Percentiles rank a stretch among this genome's conserved stretches.
Evolutionary conservation across 2,113 vertebrate genomes (phyloP).

Genomic region (Eublepharis macularius): DNA sequence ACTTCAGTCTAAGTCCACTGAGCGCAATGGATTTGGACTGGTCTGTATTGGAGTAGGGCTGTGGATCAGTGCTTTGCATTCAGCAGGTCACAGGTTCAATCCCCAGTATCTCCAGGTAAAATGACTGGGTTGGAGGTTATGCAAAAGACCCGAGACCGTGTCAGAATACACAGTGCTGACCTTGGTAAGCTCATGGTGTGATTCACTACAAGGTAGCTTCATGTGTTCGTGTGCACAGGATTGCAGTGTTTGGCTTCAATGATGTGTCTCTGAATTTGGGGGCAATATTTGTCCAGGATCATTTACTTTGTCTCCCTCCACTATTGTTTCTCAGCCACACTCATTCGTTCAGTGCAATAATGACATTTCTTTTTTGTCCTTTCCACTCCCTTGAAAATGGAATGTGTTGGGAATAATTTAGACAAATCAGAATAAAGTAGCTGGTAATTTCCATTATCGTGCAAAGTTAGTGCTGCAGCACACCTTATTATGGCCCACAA

Average conservation of each 20-base stretch:
- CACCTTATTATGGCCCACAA: neutral
- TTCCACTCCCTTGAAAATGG: neutral
- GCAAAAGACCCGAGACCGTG: no score
- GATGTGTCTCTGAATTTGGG: neutral
- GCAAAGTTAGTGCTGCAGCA: neutral
- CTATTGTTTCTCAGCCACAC: neutral
- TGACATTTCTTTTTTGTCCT: neutral
- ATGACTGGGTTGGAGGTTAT: no score
- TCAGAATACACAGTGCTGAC: no score
- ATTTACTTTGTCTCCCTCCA: neutral
- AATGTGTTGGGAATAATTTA: constrained; percentile 25
- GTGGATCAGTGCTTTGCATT: no score
- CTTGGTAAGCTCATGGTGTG: no score
- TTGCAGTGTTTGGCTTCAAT: neutral
- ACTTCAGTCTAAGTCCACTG: no score
- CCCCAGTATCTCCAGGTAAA: no score
- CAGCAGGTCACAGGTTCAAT: no score
- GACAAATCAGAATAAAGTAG: neutral
- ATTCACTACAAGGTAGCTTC: no score
- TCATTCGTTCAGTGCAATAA: neutral
- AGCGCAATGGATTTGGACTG: no score
- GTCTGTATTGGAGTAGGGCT: no score
- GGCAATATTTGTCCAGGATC: neutral
- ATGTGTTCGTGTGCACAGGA: no score
- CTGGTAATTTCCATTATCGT: constrained; percentile 13